A percentile compares a stretch with the other conserved stretches of the same genome.
These are phyloP conservation scores for Microcebus murinus DNA, from an alignment of 2,113 vertebrate genomes.

Conservation along the genomic window DNA sequence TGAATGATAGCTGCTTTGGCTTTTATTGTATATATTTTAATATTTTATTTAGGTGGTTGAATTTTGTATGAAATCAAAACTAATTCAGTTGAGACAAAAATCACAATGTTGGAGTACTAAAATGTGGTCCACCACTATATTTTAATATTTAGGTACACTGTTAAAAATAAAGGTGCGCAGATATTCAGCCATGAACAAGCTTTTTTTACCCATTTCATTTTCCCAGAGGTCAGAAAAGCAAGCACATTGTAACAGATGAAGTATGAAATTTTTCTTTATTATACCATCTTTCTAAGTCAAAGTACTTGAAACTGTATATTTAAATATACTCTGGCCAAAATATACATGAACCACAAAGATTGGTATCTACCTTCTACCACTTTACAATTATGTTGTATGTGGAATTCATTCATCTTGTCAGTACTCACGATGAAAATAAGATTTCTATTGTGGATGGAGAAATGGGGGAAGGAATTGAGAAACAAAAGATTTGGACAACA, in stretches of 20 bases:
- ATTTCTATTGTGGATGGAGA: slow-evolving; percentile 43
- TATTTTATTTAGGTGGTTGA: background rate
- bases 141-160: slow-evolving; percentile 60
- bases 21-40: background rate
- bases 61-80: slow-evolving; percentile 35
- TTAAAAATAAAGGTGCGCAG: slow-evolving; percentile 68
- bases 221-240: slow-evolving; percentile 76
- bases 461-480: background rate
- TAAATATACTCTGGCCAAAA: slow-evolving; percentile 76
- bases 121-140: slow-evolving; percentile 27
- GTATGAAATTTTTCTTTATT: slow-evolving; percentile 73
- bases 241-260: slow-evolving; percentile 79
- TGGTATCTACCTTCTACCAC: slow-evolving; percentile 63
- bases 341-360: slow-evolving; percentile 75
- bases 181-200: slow-evolving; percentile 73
- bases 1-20: background rate
- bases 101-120: background rate
- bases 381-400: slow-evolving; percentile 52
- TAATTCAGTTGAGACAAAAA: slow-evolving; percentile 15
- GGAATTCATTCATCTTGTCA: slow-evolving; percentile 63
- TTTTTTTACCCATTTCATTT: slow-evolving; percentile 72
- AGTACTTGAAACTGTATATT: slow-evolving; percentile 75
- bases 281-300: slow-evolving; percentile 74
- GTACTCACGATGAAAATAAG: slow-evolving; percentile 70
- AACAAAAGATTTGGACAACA: slow-evolving; percentile 15